These are phyloP conservation scores for Microplitis mediator DNA, from an alignment of 1,140 invertebrate genomes.

Conservation along the genomic window DNA sequence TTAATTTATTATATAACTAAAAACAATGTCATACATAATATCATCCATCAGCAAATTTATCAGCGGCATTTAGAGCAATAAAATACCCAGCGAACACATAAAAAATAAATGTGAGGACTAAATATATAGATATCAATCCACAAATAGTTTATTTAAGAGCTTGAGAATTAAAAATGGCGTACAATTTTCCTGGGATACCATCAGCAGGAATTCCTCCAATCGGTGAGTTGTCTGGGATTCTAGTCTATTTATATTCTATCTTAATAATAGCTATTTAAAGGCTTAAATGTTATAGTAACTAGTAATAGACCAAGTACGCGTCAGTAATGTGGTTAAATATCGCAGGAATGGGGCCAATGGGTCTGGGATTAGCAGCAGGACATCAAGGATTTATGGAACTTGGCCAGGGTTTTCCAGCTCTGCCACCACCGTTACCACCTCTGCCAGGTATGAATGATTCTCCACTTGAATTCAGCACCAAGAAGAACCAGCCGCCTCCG, in stretches of 20 bases:
- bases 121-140: too few species aligned
- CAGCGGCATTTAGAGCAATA: too few species aligned
- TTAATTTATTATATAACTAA: too few species aligned
- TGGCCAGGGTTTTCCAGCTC: constrained; percentile 57
- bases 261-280: constrained; percentile 7
- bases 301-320: not conserved
- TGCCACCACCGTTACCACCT: constrained; percentile 54
- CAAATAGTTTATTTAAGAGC: too few species aligned
- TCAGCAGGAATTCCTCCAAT: constrained; percentile 56
- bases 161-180: constrained; percentile 47
- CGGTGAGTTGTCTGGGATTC: constrained; percentile 40
- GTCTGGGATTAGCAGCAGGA: constrained; percentile 54
- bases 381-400: constrained; percentile 61
- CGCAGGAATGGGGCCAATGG: constrained; percentile 58
- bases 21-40: too few species aligned
- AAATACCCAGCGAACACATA: too few species aligned
- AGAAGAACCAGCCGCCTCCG: constrained; percentile 69
- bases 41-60: too few species aligned
- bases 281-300: not conserved
- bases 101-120: too few species aligned
- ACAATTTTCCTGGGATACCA: constrained; percentile 60
- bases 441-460: constrained; percentile 70
- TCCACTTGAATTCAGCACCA: constrained; percentile 72
- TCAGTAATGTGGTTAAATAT: not conserved
- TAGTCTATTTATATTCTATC: not conserved